A percentile compares a stretch with the other conserved stretches of the same genome.
Conservation (phyloP, 2,888 invertebrate species). For the Nomada goodeniana region DNA sequence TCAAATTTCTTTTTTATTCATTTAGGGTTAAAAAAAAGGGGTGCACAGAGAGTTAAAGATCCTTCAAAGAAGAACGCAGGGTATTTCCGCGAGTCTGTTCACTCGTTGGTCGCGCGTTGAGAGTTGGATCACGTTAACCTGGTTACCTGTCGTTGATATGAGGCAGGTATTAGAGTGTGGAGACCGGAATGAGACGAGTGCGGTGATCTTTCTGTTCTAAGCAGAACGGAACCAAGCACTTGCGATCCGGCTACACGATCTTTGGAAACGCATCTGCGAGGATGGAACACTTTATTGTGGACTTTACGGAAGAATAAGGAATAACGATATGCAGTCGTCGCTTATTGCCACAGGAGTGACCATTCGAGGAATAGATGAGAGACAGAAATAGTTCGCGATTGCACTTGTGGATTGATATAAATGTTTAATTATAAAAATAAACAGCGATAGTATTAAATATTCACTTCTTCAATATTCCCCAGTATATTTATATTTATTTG, state of each 20-base stretch:
- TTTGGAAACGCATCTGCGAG: slow-evolving; percentile 85
- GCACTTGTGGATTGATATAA: too few relatives aligned
- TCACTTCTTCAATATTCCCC: too few relatives aligned
- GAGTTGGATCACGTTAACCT: slow-evolving; percentile 80
- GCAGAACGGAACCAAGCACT: slow-evolving; percentile 83
- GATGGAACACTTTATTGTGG: slow-evolving; percentile 1
- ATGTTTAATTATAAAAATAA: too few relatives aligned
- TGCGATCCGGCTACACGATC: slow-evolving; percentile 72
- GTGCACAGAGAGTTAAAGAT: not conserved
- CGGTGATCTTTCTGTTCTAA: slow-evolving; percentile 79
- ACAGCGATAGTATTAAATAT: too few relatives aligned
- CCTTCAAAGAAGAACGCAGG: not conserved
- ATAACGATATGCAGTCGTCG: not conserved
- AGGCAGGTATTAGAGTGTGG: slow-evolving; percentile 83
- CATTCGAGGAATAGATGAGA: too few relatives aligned
- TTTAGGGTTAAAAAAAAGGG: not conserved
- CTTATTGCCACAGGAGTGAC: too few relatives aligned
- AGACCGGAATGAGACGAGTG: slow-evolving; percentile 77
- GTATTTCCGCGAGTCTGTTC: slow-evolving; percentile 65
- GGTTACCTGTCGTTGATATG: slow-evolving; percentile 80
- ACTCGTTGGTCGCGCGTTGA: slow-evolving; percentile 80
- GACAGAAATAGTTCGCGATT: not conserved
- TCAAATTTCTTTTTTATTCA: too few relatives aligned
- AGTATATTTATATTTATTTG: too few relatives aligned
- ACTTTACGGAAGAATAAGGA: not conserved